Conservation (phyloP, 2,888 invertebrate genomes). For the Metopia argyrocephala region DNA sequence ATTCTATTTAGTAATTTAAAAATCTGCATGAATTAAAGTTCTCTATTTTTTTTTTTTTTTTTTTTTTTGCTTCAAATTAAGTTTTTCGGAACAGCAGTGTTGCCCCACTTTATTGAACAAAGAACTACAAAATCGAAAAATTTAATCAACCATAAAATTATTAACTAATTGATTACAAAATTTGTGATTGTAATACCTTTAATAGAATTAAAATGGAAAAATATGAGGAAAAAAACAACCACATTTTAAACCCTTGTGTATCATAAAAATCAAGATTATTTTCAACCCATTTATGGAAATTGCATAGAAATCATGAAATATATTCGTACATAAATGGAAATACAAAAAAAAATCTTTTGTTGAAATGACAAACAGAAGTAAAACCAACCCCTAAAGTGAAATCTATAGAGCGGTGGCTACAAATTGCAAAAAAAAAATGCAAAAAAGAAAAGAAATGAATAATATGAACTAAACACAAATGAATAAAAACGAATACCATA, state of each 20-base stretch:
- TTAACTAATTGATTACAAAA: constrained; percentile 51
- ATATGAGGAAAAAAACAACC: neutral
- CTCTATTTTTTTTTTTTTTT: no score
- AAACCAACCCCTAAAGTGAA: neutral
- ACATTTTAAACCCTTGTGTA: neutral
- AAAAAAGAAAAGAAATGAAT: constrained; percentile 26
- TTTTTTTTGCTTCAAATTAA: no score
- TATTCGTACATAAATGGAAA: neutral
- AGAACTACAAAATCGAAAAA: neutral
- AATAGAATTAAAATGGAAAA: neutral
- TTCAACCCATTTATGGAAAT: neutral
- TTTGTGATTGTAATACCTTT: constrained; percentile 17
- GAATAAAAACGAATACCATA: constrained; percentile 51
- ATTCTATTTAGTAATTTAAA: no score
- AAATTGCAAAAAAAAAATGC: constrained; percentile 45
- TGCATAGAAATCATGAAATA: neutral
- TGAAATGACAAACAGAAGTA: neutral
- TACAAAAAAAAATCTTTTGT: neutral
- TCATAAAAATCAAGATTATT: neutral
- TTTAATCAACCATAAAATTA: constrained; percentile 43
- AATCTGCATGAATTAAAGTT: no score
- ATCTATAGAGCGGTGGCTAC: constrained; percentile 17
- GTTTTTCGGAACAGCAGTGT: no score
- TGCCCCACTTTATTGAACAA: no score
- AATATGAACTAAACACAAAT: constrained; percentile 48